Conservation (phyloP, 2,113 vertebrate genomes). For the Cottus gobio region DNA sequence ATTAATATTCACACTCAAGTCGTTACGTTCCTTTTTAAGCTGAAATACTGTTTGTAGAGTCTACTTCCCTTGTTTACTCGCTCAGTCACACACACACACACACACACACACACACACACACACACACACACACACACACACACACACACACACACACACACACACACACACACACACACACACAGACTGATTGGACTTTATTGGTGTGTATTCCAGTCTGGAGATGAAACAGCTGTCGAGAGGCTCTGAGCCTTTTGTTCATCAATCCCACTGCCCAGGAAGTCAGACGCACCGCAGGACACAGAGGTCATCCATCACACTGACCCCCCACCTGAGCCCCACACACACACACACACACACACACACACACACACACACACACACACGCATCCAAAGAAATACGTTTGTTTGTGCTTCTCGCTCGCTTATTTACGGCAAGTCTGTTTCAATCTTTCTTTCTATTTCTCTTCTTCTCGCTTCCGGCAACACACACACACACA, state of each 20-base stretch:
- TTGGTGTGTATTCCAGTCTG: not conserved
- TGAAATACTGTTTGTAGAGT: not conserved
- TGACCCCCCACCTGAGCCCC: constrained; percentile 42
- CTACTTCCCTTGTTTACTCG: not conserved
- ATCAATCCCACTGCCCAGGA: constrained; percentile 28
- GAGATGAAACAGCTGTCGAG: not conserved
- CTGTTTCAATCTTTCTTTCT: constrained; percentile 27
- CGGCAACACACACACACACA: constrained; percentile 1
- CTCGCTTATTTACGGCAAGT: constrained; percentile 15
- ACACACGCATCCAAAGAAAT: constrained; percentile 14
- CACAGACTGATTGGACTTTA: not conserved
- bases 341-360: not conserved
- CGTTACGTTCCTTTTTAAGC: not conserved
- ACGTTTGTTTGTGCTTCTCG: not conserved
- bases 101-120: not conserved
- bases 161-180: constrained; percentile 2
- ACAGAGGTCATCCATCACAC: constrained; percentile 50
- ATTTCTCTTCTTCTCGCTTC: constrained; percentile 17
- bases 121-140: constrained; percentile 1
- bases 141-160: not conserved
- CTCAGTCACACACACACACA: not conserved
- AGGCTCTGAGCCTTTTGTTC: constrained; percentile 36
- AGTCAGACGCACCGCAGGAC: constrained; percentile 25
- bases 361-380: constrained; percentile 2
- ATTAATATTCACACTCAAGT: constrained; percentile 24